Evolutionary conservation across 2,113 vertebrate species (phyloP).

Genomic region (Macquaria australasica): DNA sequence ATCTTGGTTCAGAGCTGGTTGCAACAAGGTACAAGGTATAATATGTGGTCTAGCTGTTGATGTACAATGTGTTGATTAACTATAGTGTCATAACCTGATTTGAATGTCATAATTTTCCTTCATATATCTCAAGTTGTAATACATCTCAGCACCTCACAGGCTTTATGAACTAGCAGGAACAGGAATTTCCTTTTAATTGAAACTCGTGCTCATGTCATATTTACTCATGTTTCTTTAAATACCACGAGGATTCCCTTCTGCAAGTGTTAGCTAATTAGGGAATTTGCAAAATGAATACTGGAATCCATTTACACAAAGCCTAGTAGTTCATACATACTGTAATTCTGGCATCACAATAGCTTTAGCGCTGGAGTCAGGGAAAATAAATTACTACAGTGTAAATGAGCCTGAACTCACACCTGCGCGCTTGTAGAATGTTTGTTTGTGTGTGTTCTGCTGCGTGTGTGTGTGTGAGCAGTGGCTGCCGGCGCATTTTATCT

Average conservation of each 20-base stretch:
- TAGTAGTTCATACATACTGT: slow-evolving; percentile 3
- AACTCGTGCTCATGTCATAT: not conserved
- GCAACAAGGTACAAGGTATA: not conserved
- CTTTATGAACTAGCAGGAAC: not conserved
- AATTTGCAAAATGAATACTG: slow-evolving; percentile 20
- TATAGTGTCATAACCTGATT: not conserved
- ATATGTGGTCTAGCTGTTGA: not conserved
- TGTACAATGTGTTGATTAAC: not conserved
- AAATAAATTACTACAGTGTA: slow-evolving; percentile 4
- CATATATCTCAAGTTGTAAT: not conserved
- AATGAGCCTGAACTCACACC: slow-evolving; percentile 12
- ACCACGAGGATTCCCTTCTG: not conserved
- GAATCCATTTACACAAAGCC: slow-evolving; percentile 31
- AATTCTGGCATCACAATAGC: slow-evolving; percentile 16
- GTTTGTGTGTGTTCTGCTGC: slow-evolving; percentile 7
- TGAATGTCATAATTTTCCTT: not conserved
- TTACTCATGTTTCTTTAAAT: slow-evolving; percentile 3
- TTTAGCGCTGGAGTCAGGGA: not conserved
- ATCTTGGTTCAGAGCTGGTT: not conserved
- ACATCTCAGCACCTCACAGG: not conserved
- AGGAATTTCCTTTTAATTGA: not conserved
- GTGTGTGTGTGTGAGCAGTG: not conserved
- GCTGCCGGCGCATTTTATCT: slow-evolving; percentile 35
- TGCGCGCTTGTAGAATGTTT: not conserved
- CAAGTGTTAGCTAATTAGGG: slow-evolving; percentile 21